Percentiles rank a stretch among this genome's conserved stretches.
Conservation (phyloP, 2,113 vertebrate species). For the Ochotona princeps region DNA sequence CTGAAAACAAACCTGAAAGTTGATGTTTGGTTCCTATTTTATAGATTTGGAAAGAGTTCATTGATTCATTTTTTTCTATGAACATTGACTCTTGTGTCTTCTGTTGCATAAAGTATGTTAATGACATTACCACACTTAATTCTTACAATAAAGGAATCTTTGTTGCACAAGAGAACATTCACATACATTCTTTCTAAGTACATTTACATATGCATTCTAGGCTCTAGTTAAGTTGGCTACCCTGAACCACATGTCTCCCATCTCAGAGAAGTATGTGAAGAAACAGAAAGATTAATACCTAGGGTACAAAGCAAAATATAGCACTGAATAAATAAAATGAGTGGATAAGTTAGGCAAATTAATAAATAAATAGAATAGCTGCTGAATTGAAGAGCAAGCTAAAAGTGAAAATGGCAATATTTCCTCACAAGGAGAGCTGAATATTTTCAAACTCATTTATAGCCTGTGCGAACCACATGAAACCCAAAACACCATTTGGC, state of each 20-base stretch:
- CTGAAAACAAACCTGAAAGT: conserved; percentile 17
- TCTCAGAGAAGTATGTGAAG: background rate
- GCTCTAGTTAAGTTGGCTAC: background rate
- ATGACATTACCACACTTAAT: background rate
- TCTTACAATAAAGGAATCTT: background rate
- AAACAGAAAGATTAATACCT: conserved; percentile 55
- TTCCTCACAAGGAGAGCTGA: conserved; percentile 55
- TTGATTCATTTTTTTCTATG: background rate
- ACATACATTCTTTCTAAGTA: background rate
- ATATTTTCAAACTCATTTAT: conserved; percentile 69
- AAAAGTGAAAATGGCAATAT: conserved; percentile 62
- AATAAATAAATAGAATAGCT: conserved; percentile 74
- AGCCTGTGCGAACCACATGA: conserved; percentile 50
- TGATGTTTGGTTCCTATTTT: background rate
- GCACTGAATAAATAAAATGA: conserved; percentile 69
- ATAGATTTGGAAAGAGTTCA: background rate
- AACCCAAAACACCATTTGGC: conserved; percentile 71
- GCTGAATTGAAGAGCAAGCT: conserved; percentile 61
- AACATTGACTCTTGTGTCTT: background rate
- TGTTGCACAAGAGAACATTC: background rate
- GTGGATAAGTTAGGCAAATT: conserved; percentile 66
- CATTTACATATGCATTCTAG: background rate
- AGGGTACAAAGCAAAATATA: conserved; percentile 4
- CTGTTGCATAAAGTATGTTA: background rate
- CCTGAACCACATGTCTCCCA: background rate